Evolutionary conservation across 2,888 invertebrate species (phyloP), one percentile per base, ranked within the genome.

Genomic region (Atrina japonica): DNA sequence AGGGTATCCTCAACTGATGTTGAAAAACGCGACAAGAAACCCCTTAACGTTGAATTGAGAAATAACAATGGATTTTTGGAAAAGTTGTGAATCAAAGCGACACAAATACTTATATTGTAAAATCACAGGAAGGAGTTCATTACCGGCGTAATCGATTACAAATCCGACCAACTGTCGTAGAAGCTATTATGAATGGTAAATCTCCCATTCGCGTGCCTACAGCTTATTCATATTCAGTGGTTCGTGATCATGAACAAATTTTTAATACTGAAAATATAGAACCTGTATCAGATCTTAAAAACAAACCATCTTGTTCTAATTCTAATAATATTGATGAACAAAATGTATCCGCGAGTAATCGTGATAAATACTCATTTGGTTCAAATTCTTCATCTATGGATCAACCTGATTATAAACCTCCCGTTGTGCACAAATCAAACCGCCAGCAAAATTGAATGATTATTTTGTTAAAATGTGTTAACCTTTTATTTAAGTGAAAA

Each of bases 41-140:
- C 11, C 23, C 30, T 76, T 70, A 45, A 70, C 68, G 29, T 61
- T 47, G 27, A 61, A 30, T 21, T 29, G 21, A 25, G n/a, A 45
- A 29, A 41, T 16, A 14, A 18, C 2, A 45, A 6, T 59, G 59
- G 59, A 27, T 59, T 23, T 43, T 59, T 43, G 41, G 59, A 2
- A 41, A 45, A 23, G 45, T 43, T 9, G 45, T 59, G 27, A n/a
- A 45, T 21, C 23, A 25, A 23, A 6, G 6, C 25, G 45, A 45
- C n/a, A 23, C 21, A 23, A 7, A 23, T 45, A 43, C 59, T 2
- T 59, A 59, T 45, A 59, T 45, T 23, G 45, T 59, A 35, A 30
- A 43, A 45, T 41, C 59, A 14, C 59, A 59, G 25, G 45, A 45
- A 27, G 59, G 59, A 43, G 45, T 45, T 25, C 6, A 23, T 1